Percentiles rank a stretch among this genome's conserved stretches.
These are phyloP conservation scores for Oriolus oriolus DNA, from an alignment of 2,113 vertebrate species.

Conservation along the genomic window DNA sequence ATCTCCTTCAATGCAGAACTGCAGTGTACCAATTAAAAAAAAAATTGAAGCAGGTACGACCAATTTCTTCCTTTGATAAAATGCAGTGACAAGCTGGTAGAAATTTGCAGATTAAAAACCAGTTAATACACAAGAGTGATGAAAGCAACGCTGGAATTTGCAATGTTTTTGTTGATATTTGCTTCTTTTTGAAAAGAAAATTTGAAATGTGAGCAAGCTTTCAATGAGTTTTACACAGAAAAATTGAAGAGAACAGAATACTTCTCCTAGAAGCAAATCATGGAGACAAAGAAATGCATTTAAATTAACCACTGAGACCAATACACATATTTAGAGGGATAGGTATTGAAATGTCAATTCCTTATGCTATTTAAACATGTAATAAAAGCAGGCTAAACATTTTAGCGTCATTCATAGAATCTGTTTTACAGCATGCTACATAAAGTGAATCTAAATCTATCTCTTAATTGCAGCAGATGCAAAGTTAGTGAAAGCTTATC, in stretches of 20 bases:
- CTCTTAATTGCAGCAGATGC: constrained; percentile 47
- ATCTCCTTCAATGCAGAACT: neutral
- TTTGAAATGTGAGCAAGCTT: neutral
- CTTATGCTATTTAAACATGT: neutral
- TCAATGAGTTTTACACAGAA: neutral
- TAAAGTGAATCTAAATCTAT: constrained; percentile 9
- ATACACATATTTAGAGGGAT: neutral
- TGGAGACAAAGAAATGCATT: neutral
- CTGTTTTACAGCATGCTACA: neutral
- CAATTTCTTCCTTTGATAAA: neutral
- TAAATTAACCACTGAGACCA: neutral
- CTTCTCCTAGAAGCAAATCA: neutral
- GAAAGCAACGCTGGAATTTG: neutral
- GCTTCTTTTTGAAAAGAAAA: neutral
- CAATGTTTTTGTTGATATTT: neutral
- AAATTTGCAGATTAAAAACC: neutral
- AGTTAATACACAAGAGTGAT: neutral
- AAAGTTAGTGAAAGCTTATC: constrained; percentile 49
- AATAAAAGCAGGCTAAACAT: constrained; percentile 22
- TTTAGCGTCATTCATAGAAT: neutral
- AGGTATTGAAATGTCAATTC: neutral
- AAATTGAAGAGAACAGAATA: neutral
- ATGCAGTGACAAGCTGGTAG: neutral
- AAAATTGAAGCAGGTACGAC: neutral
- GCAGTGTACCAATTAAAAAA: neutral